phyloP scores from a whole-genome alignment of 1,140 invertebrate genomes.

The Drosophila trapezifrons region DNA sequence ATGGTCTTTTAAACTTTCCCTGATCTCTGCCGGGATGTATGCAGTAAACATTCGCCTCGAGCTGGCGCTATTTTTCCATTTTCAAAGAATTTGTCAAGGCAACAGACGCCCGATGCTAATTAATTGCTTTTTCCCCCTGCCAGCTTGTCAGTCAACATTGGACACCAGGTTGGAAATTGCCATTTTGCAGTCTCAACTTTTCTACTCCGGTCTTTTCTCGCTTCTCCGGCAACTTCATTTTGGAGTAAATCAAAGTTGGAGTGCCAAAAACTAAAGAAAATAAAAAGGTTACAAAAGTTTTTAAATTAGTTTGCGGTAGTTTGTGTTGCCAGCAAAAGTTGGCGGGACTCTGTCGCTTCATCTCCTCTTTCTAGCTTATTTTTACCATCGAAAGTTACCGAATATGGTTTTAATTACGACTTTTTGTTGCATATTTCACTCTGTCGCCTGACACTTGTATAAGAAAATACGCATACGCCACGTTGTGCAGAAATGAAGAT shows the following conservation, averaged over 20 bases:
- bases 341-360: background rate
- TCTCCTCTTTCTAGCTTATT: background rate
- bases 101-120: slow-evolving; percentile 43
- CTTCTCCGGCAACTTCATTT: slow-evolving; percentile 11
- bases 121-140: slow-evolving; percentile 42
- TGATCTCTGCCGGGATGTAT: background rate
- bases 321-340: slow-evolving; percentile 42
- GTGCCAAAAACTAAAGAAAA: slow-evolving; percentile 2
- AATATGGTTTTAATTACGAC: slow-evolving; percentile 50
- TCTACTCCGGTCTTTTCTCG: background rate
- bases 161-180: slow-evolving; percentile 23
- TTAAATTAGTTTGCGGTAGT: slow-evolving; percentile 61
- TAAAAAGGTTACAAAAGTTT: slow-evolving; percentile 46
- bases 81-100: background rate
- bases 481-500: slow-evolving; percentile 39
- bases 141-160: slow-evolving; percentile 35
- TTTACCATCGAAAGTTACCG: background rate
- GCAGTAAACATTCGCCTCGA: slow-evolving; percentile 6
- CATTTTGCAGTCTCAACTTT: slow-evolving; percentile 39
- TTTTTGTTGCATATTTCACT: slow-evolving; percentile 29
- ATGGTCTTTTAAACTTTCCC: background rate
- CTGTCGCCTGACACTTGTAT: slow-evolving; percentile 2
- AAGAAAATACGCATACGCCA: slow-evolving; percentile 24
- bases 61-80: background rate
- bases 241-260: slow-evolving; percentile 44